Evolutionary conservation across 1,140 invertebrate genomes (phyloP), one percentile per base, ranked within the genome.

Genomic region (Lysiphlebus fabarum): DNA sequence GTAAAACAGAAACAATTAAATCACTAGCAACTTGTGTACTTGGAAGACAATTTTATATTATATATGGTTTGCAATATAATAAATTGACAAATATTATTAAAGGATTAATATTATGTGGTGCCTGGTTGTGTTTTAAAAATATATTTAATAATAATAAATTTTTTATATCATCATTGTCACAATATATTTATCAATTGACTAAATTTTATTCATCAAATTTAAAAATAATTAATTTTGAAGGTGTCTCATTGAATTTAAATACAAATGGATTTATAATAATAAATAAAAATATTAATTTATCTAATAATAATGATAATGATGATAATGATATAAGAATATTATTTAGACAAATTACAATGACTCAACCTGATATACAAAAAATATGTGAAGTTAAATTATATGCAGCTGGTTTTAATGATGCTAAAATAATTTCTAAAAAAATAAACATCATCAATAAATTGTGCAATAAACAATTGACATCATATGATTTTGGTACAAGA

Each of bases 51-150:
- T 87, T 85, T 68, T 80, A 86, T 17, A 80, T 86, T 0, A 88
- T 88, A 69, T 86, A 87, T 66, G 87, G 86, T 62, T 86, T 69
- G 86, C n/a, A 84, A 58, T 78, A 85, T 53, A 84, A 82, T 17
- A 77, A 89, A 59, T 82, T 26, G 17, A 4, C 82, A 50, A 85
- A 84, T 70, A 79, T 81, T 61, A 80, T 86, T 58, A 82, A 79
- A 67, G 88, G 89, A 41, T 68, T 89, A 5, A 82, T 88, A 14
- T 82, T 84, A 4, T 82, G 81, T 61, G 87, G 87, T 10, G 81
- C 85, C 1, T 90, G 87, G 87, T 80, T 85, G 4, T 88, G 86
- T 69, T 86, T 90, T 62, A 86, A 90, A 70, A 86, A 89, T 72
- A 88, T 26, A 26, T 26, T 90, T 62, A 85, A 87, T 68, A 69